Percentiles rank a stretch among this genome's conserved stretches.
phyloP scores from a whole-genome alignment of 2,113 vertebrate species.

The Scalopus aquaticus region DNA sequence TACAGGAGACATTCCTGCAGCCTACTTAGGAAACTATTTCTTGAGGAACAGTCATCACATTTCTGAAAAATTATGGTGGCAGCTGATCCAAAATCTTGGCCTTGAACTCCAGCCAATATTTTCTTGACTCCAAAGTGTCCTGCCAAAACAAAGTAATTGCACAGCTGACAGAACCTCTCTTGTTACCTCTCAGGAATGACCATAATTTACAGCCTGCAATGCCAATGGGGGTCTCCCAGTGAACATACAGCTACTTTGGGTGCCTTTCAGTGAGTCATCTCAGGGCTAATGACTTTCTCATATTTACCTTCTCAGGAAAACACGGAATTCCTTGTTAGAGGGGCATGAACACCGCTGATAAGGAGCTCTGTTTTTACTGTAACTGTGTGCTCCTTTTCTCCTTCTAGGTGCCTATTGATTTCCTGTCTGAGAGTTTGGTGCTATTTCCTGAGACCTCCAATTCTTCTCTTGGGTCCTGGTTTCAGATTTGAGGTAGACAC shows the following conservation, averaged over 20 bases:
- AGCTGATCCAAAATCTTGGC: conserved; percentile 85
- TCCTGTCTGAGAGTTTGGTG: neutral
- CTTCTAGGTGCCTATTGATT: neutral
- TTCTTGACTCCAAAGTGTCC: conserved; percentile 84
- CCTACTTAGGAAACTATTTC: conserved; percentile 85
- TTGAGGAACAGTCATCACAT: conserved; percentile 85
- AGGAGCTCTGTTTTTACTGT: conserved; percentile 13
- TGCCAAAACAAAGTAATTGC: conserved; percentile 85
- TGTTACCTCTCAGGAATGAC: conserved; percentile 83
- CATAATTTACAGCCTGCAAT: conserved; percentile 75
- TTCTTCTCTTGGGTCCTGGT: neutral
- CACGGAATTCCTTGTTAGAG: conserved; percentile 7
- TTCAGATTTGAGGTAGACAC: neutral
- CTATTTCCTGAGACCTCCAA: neutral
- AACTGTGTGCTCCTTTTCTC: neutral
- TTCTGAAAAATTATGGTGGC: conserved; percentile 84
- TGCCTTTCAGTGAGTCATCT: conserved; percentile 69
- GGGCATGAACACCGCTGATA: neutral
- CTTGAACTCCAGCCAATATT: conserved; percentile 84
- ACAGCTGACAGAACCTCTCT: conserved; percentile 84
- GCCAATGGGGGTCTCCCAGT: conserved; percentile 72
- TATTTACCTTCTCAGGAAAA: conserved; percentile 58
- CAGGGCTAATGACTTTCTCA: conserved; percentile 57
- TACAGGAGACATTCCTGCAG: conserved; percentile 79
- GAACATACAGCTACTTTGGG: conserved; percentile 45